These are phyloP conservation scores for Daboia siamensis DNA, from an alignment of 2,113 vertebrate species.

Conservation along the genomic window DNA sequence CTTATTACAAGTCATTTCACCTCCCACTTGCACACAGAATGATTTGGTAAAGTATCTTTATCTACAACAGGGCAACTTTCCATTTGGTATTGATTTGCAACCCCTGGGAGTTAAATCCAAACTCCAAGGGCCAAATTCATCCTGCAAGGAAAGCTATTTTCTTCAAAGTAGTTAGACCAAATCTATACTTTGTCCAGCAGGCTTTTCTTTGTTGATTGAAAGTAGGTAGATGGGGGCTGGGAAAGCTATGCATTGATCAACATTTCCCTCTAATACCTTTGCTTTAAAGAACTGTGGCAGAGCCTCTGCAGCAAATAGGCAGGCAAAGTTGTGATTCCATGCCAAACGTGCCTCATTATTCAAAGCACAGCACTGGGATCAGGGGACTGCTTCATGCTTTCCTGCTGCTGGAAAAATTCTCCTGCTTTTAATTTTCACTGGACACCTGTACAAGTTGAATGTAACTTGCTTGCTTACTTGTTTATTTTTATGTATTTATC, in stretches of 20 bases:
- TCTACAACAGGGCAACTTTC: constrained; percentile 30
- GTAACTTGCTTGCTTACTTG: background rate
- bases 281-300: background rate
- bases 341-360: constrained; percentile 7
- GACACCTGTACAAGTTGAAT: background rate
- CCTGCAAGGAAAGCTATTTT: constrained; percentile 1
- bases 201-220: background rate
- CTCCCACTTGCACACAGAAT: background rate
- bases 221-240: background rate
- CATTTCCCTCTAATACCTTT: background rate
- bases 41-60: constrained; percentile 26
- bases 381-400: background rate
- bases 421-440: constrained; percentile 16
- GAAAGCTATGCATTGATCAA: constrained; percentile 1
- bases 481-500: background rate
- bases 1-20: constrained; percentile 18
- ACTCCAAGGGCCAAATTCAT: background rate
- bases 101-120: constrained; percentile 9
- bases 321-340: background rate
- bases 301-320: background rate
- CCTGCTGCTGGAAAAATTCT: background rate
- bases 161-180: background rate
- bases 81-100: accelerated
- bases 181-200: background rate
- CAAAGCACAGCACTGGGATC: background rate